phyloP scores from a whole-genome alignment of 2,113 vertebrate species.

The Strix uralensis region DNA sequence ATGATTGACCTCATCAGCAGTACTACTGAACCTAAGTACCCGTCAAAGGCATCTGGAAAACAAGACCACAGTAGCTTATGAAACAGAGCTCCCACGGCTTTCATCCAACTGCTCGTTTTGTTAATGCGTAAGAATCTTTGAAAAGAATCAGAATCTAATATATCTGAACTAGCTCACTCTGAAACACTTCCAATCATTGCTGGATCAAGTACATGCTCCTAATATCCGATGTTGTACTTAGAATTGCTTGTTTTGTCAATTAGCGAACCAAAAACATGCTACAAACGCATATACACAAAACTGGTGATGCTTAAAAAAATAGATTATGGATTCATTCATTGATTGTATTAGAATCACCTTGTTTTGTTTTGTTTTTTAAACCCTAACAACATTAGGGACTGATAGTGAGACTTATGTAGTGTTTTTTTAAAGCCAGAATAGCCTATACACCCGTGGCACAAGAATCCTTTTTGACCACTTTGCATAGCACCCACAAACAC shows the following conservation, averaged over 20 bases:
- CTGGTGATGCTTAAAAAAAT: not conserved
- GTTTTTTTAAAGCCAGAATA: not conserved
- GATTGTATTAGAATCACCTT: not conserved
- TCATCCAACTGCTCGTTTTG: not conserved
- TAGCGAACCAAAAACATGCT: not conserved
- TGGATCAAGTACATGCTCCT: not conserved
- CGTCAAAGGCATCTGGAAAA: conserved; percentile 8
- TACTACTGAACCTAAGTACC: not conserved
- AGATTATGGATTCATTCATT: not conserved
- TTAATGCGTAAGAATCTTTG: conserved; percentile 15
- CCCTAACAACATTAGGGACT: not conserved
- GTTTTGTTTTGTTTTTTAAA: not conserved
- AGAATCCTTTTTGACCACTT: not conserved
- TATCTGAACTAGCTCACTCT: not conserved
- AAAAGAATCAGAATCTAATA: not conserved
- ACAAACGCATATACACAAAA: not conserved
- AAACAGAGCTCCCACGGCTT: conserved; percentile 26
- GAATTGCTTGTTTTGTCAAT: not conserved
- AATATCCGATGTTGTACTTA: not conserved
- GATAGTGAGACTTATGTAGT: not conserved
- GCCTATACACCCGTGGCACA: not conserved
- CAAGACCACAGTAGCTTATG: conserved; percentile 28
- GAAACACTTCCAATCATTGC: not conserved
- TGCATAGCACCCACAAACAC: not conserved
- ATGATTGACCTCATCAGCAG: not conserved